These are phyloP conservation scores for Emesis russula DNA, from an alignment of 2,888 invertebrate genomes.

Conservation along the genomic window DNA sequence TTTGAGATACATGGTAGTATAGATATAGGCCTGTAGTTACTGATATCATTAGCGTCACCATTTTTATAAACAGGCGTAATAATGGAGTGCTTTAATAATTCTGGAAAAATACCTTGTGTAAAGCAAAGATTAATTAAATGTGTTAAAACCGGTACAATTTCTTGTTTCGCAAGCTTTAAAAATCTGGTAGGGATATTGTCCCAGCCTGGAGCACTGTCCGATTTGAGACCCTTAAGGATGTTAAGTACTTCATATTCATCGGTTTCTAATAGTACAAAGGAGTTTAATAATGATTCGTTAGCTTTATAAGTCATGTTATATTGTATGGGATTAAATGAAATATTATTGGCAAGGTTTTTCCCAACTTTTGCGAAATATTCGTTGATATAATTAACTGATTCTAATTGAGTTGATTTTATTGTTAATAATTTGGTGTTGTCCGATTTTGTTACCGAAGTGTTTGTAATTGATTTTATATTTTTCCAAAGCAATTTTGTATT, in stretches of 20 bases:
- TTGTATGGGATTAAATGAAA: not conserved
- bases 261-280: not conserved
- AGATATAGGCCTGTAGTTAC: constrained; percentile 37
- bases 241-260: not conserved
- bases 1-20: constrained; percentile 17
- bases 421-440: constrained; percentile 47
- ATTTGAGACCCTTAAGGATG: not conserved
- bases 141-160: not conserved
- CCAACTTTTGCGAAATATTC: constrained; percentile 55
- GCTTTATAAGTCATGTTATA: not conserved
- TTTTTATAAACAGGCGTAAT: constrained; percentile 16
- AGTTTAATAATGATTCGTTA: not conserved
- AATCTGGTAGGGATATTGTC: constrained; percentile 3
- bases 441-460: constrained; percentile 22
- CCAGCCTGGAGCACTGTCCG: not conserved
- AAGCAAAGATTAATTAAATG: not conserved
- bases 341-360: constrained; percentile 33
- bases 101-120: constrained; percentile 9
- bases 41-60: constrained; percentile 6
- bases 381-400: constrained; percentile 56
- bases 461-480: constrained; percentile 61
- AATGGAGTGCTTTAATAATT: not conserved
- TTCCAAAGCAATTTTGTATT: constrained; percentile 58
- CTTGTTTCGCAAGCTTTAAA: not conserved
- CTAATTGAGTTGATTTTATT: constrained; percentile 35